Base-by-base conservation (phyloP, 2,888 invertebrate genomes). In the Rhingia rostrata region DNA sequence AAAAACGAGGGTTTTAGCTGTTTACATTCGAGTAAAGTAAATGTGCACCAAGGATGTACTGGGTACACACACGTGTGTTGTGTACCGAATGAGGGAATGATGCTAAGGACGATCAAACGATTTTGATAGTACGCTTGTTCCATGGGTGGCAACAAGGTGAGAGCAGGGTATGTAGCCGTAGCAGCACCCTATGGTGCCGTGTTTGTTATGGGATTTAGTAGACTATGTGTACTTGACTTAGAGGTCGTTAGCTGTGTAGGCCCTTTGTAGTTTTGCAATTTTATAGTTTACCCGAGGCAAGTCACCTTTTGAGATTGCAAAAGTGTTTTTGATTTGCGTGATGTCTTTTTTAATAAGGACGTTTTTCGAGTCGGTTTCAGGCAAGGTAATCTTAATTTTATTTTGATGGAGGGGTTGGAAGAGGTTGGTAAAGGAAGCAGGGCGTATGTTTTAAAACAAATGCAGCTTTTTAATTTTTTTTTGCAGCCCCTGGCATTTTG, bases 61-160 rank as follows among this genome's bases (percentile, higher is more conserved):
- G 10, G 12, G 10, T 60, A 56, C 33, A 41, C 14, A 56, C 6
- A 45, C 32, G 43, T 43, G 32, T 51, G 35, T 37, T 63, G 66
- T 56, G 58, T 37, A 49, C 39, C 10, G 54, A 72, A 47, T 47
- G 45, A n/a, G 47, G 32, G 51, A 83, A 79, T 53, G 69, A 63
- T 79, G 83, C 67, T 84, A 79, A 79, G 79, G 83, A 74, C 69
- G 83, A 84, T 84, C 69, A 84, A 69, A 79, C 74, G 83, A 79
- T 73, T 77, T 60, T 60, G 74, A 73, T 78, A 83, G 78, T 83
- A 39, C 6, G 10, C 39, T 10, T 43, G 51, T 67, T n/a, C 12
- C 43, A 67, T 45, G 67, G 64, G 66, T 58, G 64, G 49, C 49
- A 74, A 64, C 66, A 58, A 51, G 35, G 37, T 35, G 35, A 60